These are phyloP conservation scores for Myiothlypis coronata DNA, from an alignment of 2,797 vertebrate species.

Conservation along the genomic window DNA sequence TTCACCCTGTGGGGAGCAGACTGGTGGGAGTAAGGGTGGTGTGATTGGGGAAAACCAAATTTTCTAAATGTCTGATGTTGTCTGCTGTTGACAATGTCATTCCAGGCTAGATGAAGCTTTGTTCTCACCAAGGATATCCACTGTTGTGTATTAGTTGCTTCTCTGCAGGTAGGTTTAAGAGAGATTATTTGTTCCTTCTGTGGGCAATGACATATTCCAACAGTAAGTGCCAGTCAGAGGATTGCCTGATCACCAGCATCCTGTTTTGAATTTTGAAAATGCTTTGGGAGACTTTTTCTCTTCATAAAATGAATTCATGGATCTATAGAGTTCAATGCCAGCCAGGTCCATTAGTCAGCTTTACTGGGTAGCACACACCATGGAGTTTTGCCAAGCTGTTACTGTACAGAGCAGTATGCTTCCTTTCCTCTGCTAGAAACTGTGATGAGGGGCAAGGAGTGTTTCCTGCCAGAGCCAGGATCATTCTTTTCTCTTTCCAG, in stretches of 20 bases:
- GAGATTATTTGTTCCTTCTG: not conserved
- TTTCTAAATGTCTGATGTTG: not conserved
- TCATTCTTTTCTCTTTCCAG: not conserved
- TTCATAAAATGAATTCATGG: not conserved
- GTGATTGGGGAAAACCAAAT: not conserved
- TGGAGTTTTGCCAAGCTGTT: not conserved
- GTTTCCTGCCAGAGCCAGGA: not conserved
- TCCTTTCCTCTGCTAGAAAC: not conserved
- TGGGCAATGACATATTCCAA: not conserved
- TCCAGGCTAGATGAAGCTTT: not conserved
- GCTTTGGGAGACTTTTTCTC: not conserved
- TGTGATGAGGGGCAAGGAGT: not conserved
- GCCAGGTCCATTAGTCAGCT: not conserved
- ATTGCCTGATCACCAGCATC: not conserved
- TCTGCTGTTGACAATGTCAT: not conserved
- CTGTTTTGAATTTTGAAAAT: not conserved
- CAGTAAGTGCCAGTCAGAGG: not conserved
- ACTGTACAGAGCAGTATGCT: not conserved
- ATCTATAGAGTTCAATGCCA: not conserved
- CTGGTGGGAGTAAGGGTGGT: not conserved
- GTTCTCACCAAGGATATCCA: not conserved
- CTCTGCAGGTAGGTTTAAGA: not conserved
- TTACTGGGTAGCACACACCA: not conserved
- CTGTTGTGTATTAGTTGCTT: not conserved
- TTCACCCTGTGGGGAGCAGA: not conserved